These are phyloP conservation scores for Zaprionus capensis DNA, from an alignment of 1,140 invertebrate genomes.

Conservation along the genomic window DNA sequence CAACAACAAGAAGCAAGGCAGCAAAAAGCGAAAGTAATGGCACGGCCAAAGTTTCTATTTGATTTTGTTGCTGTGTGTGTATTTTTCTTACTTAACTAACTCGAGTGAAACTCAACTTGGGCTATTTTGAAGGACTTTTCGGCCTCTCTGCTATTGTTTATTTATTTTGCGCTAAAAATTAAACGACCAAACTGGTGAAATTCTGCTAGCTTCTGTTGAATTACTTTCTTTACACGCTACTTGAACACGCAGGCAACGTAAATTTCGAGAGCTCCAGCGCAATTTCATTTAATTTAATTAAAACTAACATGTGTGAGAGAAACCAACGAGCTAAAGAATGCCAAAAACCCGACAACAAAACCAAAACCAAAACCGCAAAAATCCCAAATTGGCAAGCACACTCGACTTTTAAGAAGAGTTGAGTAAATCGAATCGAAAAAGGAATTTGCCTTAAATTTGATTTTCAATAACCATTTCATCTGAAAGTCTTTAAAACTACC, in stretches of 20 bases:
- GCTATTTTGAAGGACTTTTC: conserved; percentile 69
- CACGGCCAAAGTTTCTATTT: conserved; percentile 54
- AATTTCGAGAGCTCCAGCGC: conserved; percentile 27
- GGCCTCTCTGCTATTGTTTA: conserved; percentile 66
- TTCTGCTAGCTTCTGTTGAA: conserved; percentile 35
- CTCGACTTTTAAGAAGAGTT: neutral
- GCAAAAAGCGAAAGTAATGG: conserved; percentile 73
- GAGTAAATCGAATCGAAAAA: neutral
- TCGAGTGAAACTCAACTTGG: conserved; percentile 64
- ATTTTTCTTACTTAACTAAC: conserved; percentile 65
- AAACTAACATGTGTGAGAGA: conserved; percentile 37
- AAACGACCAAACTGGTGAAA: conserved; percentile 44
- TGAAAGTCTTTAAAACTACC: neutral
- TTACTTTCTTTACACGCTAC: conserved; percentile 81
- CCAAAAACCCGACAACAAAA: conserved; percentile 3
- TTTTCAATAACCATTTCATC: neutral
- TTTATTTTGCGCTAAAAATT: conserved; percentile 79
- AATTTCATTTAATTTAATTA: conserved; percentile 70
- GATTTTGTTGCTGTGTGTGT: conserved; percentile 21
- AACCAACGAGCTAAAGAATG: conserved; percentile 10
- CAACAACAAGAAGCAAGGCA: conserved; percentile 31
- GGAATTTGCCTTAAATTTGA: neutral
- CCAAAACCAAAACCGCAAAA: conserved; percentile 7
- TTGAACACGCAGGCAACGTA: conserved; percentile 74
- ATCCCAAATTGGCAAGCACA: neutral